Evolutionary conservation across 2,888 invertebrate species (phyloP), one percentile per base, ranked within the genome.

Genomic region (Platycheirus rosarum): DNA sequence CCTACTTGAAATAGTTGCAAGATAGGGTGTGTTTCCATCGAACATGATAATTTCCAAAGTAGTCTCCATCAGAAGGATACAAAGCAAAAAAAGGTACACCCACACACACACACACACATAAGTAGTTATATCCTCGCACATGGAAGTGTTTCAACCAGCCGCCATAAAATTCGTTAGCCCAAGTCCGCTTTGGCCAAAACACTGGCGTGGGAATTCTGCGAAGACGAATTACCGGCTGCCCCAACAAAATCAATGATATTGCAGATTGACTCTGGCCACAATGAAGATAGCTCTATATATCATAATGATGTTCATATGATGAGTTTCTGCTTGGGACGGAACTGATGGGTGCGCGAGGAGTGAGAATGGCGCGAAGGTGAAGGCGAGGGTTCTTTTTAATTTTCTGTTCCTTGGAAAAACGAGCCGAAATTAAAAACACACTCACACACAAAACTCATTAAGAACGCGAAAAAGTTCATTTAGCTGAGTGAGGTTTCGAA

Each of bases 361-460:
- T 26, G 23, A 32, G 29, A 53, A 13, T 66, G 68, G 70, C n/a
- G n/a, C n/a, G n/a, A n/a, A n/a, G n/a, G n/a, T n/a, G n/a, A n/a
- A n/a, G n/a, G n/a, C 42, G 76, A 77, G 66, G 76, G 77, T 68
- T 77, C 77, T 77, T 80, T 82, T 82, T 82, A 82, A 82, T 82
- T 82, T 82, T 82, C 82, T 82, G 71, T 82, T 82, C 82, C 77
- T 82, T 82, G 82, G 82, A 82, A 82, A 76, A 82, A 82, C 68
- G 77, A 77, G 57, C 66, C 82, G 49, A 82, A 82, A 82, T 82
- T 82, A 82, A 82, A 82, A 82, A 82, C 71, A 71, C 82, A 73
- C 82, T 82, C 82, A 77, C 77, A 82, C 82, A 82, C 77, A 82
- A 82, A 82, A 82, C 82, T 82, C 82, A 82, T 82, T 82, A 82